Evolutionary conservation across 2,113 vertebrate species (phyloP).

Genomic region (Butorides virescens): DNA sequence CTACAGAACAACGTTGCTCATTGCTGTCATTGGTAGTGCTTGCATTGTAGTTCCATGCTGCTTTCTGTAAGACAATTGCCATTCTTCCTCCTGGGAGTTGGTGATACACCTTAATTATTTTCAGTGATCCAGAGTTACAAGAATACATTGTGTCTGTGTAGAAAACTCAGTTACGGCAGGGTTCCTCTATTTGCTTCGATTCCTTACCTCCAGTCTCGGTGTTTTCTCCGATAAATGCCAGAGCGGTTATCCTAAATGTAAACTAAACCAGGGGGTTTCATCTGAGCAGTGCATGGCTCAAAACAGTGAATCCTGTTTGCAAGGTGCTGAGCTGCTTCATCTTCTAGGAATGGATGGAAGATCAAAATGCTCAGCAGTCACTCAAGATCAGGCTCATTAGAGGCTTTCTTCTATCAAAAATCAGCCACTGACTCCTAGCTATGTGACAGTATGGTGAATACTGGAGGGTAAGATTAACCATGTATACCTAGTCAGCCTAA

Average conservation of each 20-base stretch:
- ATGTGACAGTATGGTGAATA: conserved; percentile 12
- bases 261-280: not conserved
- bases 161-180: not conserved
- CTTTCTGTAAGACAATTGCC: not conserved
- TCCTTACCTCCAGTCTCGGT: not conserved
- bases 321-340: not conserved
- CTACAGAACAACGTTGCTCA: not conserved
- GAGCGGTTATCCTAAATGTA: not conserved
- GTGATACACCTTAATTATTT: not conserved
- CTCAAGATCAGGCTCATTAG: conserved; percentile 18
- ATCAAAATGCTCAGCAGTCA: conserved; percentile 20
- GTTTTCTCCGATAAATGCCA: not conserved
- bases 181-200: not conserved
- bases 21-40: not conserved
- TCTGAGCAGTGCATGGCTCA: not conserved
- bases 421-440: conserved; percentile 2
- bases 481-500: not conserved
- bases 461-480: conserved; percentile 52
- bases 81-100: not conserved
- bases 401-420: conserved; percentile 28
- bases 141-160: not conserved
- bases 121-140: not conserved
- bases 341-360: not conserved
- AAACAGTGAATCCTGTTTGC: not conserved
- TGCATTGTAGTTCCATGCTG: not conserved